A percentile compares a stretch with the other conserved stretches of the same genome.
phyloP scores from a whole-genome alignment of 1,140 invertebrate species.

The Chlorops oryzae region DNA sequence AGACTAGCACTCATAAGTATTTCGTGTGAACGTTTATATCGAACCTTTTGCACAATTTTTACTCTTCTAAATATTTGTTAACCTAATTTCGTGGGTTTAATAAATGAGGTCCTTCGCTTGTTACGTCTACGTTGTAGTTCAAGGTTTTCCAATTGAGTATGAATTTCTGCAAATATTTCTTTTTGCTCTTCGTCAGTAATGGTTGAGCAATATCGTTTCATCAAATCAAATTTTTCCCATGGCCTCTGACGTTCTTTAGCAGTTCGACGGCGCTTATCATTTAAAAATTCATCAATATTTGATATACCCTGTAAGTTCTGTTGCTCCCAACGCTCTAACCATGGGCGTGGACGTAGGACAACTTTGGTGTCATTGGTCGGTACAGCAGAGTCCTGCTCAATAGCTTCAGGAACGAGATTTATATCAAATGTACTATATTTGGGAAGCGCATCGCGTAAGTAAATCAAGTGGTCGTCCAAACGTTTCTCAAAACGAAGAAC shows the following conservation, averaged over 20 bases:
- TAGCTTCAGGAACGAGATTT: slow-evolving; percentile 80
- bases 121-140: slow-evolving; percentile 61
- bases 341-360: slow-evolving; percentile 77
- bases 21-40: too few species aligned
- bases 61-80: slow-evolving; percentile 23
- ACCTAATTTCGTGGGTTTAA: slow-evolving; percentile 57
- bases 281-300: slow-evolving; percentile 56
- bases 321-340: slow-evolving; percentile 79
- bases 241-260: slow-evolving; percentile 59
- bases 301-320: slow-evolving; percentile 72
- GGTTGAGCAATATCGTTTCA: slow-evolving; percentile 82
- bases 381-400: slow-evolving; percentile 68
- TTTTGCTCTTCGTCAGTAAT: slow-evolving; percentile 83
- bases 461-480: slow-evolving; percentile 83
- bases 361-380: slow-evolving; percentile 86
- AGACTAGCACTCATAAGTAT: too few species aligned
- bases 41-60: too few species aligned
- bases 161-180: slow-evolving; percentile 77
- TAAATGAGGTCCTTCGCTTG: slow-evolving; percentile 61
- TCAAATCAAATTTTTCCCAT: slow-evolving; percentile 89
- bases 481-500: slow-evolving; percentile 87
- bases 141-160: slow-evolving; percentile 65
- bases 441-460: slow-evolving; percentile 86
- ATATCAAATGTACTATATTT: slow-evolving; percentile 91
- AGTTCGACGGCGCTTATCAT: slow-evolving; percentile 56